Base-by-base conservation (phyloP, 2,113 vertebrate genomes). In the Gorsachius goisagi region DNA sequence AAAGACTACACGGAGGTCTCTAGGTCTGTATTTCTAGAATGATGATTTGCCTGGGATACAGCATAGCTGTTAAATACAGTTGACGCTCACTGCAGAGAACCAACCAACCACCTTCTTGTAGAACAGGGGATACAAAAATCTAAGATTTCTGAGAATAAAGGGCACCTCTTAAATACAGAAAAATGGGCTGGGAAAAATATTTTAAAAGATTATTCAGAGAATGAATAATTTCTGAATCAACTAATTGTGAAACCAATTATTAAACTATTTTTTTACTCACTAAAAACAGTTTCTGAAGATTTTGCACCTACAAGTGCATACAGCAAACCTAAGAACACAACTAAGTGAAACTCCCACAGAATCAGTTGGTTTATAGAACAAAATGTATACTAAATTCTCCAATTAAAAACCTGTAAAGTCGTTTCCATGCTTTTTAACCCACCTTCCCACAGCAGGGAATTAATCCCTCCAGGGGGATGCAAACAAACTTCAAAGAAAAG, bases 401-500 rank as follows among this genome's bases (percentile, higher is more conserved):
- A 98, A 98, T 98, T 98, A 98, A 98, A 97, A 97, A 97, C 94
- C 96, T 69, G 93, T 96, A 97, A 98, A 98, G 97, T 95, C 96
- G 93, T 98, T 97, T 98, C 97, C 90, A 15, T 96, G 96, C 97
- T 98, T 97, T 97, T 97, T 97, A 98, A 97, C 97, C 97, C 96
- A 98, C 97, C 98, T 97, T 98, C 96, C 93, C 98, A 96, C 98
- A 98, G 98, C 97, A 97, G 98, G 98, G 95, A 98, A 97, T 97
- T 98, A 98, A 98, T 97, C 97, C 98, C 97, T 97, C 95, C 52
- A 97, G 96, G 97, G 97, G 95, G 97, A 97, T 96, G 95, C 97
- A 97, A 98, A 97, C 97, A 95, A 96, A 98, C 97, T 98, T 98
- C 98, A 98, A 98, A 98, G 97, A 95, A 93, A 97, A 98, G 98